Conservation (phyloP, 2,797 vertebrate genomes). For the Lepidocolaptes lacrymiger region DNA sequence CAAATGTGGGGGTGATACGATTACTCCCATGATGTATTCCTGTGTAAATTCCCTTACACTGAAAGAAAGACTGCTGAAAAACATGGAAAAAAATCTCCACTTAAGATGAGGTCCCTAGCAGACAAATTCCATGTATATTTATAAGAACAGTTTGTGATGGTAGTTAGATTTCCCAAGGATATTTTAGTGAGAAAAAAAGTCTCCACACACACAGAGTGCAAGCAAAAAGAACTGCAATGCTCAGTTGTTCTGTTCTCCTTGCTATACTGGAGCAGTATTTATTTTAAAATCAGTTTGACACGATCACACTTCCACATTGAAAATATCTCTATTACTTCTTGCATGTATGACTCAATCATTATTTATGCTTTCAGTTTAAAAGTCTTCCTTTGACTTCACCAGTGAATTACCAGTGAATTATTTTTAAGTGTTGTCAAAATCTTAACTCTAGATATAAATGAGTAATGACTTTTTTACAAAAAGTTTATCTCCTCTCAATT, state of each 20-base stretch:
- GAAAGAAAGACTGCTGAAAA: background rate
- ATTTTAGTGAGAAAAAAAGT: background rate
- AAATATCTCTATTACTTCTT: slow-evolving; percentile 17
- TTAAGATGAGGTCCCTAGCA: background rate
- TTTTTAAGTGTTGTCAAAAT: background rate
- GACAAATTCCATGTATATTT: slow-evolving; percentile 16
- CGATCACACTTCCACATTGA: slow-evolving; percentile 5
- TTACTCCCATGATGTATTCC: background rate
- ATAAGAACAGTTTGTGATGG: background rate
- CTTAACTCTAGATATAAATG: background rate
- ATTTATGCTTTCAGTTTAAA: background rate
- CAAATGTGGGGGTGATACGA: background rate
- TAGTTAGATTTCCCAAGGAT: background rate
- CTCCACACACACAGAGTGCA: background rate
- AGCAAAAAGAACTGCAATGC: background rate
- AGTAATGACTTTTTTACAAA: background rate
- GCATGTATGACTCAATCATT: background rate
- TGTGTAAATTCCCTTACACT: background rate
- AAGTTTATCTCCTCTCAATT: background rate
- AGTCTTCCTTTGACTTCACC: background rate
- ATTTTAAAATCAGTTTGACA: background rate
- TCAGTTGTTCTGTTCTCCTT: background rate
- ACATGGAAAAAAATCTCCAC: background rate
- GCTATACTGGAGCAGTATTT: background rate
- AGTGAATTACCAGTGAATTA: background rate